Base-by-base conservation (phyloP, 2,797 vertebrate genomes). In the Trematomus bernacchii region DNA sequence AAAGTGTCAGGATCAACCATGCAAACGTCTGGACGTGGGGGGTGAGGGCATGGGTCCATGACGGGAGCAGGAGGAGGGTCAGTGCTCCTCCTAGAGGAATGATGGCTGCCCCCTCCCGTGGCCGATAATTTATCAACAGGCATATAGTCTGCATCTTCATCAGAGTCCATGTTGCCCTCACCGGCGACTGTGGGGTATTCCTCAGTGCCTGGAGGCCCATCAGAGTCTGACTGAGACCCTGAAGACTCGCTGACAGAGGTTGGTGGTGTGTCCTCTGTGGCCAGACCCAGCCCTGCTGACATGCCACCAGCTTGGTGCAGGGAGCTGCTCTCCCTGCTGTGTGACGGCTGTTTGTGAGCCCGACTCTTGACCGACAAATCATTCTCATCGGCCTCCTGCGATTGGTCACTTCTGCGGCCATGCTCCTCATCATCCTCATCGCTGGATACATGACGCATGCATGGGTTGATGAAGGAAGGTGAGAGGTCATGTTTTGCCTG, bases 1-100 rank as follows among this genome's bases (percentile, higher is more conserved):
- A 98, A 87, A 55, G 96, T 76, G 66, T 99, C 97, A 0, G 98
- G 98, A 85, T 99, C 98, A 58, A 98, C 97, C 98, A 99, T 99
- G 93, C 98, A 99, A 76, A 98, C 98, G 6, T 99, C 98, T 15
- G 98, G 98, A 63, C 91, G 96, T 53, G 98, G 98, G 19, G 96
- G 95, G 10, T 95, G 89, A 13, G 98, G 98, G 46, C 73, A 92
- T 3, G 97, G 97, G 87, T 99, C 98, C 89, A 95, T 92, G 85
- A 96, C 91, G 21, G 97, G 96, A 50, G 91, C 71, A 1, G 98
- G 98, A 50, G 95, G 95, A 53, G 98, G 98, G 86, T 99, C 98
- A 0, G 95, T 95, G 78, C 91, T 96, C 69, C 82, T 93, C 47
- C 94, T 94, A 37, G 94, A 91, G 69, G 96, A 94, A 37, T 95